These are phyloP conservation scores for Ptilonorhynchus violaceus DNA, from an alignment of 2,113 vertebrate species.

Conservation along the genomic window DNA sequence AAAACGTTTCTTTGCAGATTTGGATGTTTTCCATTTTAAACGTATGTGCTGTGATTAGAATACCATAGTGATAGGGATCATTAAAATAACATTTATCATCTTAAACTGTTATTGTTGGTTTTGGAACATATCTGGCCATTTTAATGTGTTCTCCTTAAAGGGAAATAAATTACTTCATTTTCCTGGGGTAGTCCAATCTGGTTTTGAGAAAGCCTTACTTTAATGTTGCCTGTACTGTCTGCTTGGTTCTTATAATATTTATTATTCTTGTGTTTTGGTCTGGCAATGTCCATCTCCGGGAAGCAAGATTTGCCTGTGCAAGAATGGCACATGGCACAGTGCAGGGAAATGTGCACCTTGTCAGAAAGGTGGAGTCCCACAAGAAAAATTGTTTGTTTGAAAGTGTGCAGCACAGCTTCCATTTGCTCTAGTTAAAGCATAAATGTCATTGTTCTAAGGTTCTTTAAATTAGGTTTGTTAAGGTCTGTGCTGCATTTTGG, in stretches of 20 bases:
- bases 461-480: constrained; percentile 19
- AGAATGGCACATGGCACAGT: neutral
- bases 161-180: constrained; percentile 1
- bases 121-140: neutral
- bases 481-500: neutral
- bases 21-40: neutral
- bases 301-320: neutral
- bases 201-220: neutral
- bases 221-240: neutral
- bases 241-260: neutral
- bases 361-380: neutral
- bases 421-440: constrained; percentile 33
- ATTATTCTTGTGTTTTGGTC: neutral
- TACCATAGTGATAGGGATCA: neutral
- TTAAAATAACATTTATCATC: constrained; percentile 17
- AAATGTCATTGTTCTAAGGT: neutral
- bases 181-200: neutral
- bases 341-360: neutral
- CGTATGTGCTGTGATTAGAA: neutral
- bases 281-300: neutral
- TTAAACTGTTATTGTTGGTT: neutral
- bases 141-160: neutral
- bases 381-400: neutral
- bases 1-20: neutral
- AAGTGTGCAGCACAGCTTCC: neutral